Evolutionary conservation across 2,888 invertebrate genomes (phyloP).

Genomic region (Dryobota labecula): DNA sequence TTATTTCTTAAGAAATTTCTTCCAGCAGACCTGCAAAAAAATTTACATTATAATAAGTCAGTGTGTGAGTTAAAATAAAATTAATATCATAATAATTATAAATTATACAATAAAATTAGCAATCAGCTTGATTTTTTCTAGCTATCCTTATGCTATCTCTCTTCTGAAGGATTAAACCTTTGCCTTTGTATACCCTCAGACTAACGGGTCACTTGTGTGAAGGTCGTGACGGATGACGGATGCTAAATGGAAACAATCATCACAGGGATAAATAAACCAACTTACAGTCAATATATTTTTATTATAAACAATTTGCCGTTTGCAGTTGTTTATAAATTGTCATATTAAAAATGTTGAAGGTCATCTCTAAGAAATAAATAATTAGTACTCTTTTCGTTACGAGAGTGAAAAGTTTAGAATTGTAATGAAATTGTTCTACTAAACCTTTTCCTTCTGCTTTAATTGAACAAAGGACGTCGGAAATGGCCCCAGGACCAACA

Average conservation of each 20-base stretch:
- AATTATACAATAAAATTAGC: too few relatives aligned
- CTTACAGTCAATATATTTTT: slow-evolving; percentile 70
- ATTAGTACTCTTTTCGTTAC: slow-evolving; percentile 2
- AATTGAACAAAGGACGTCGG: too few relatives aligned
- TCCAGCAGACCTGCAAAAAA: too few relatives aligned
- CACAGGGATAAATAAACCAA: slow-evolving; percentile 61
- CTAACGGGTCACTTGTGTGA: too few relatives aligned
- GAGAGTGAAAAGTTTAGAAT: background rate
- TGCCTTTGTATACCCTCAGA: too few relatives aligned
- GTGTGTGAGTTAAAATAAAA: too few relatives aligned
- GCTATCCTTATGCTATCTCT: too few relatives aligned
- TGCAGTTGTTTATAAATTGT: slow-evolving; percentile 72
- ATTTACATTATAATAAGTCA: too few relatives aligned
- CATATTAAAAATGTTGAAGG: slow-evolving; percentile 64
- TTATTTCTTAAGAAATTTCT: too few relatives aligned
- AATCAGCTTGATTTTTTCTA: too few relatives aligned
- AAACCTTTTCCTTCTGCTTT: background rate
- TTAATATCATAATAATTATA: too few relatives aligned
- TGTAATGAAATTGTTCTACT: background rate
- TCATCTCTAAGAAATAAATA: slow-evolving; percentile 35
- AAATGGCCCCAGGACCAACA: too few relatives aligned
- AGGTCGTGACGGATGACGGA: slow-evolving; percentile 8
- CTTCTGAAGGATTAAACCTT: background rate
- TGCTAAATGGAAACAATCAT: slow-evolving; percentile 66
- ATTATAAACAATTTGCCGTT: slow-evolving; percentile 71